Percentiles rank a stretch among this genome's conserved stretches.
These are phyloP conservation scores for Schizopygopsis malacanthus DNA, from an alignment of 2,797 vertebrate species.

Conservation along the genomic window DNA sequence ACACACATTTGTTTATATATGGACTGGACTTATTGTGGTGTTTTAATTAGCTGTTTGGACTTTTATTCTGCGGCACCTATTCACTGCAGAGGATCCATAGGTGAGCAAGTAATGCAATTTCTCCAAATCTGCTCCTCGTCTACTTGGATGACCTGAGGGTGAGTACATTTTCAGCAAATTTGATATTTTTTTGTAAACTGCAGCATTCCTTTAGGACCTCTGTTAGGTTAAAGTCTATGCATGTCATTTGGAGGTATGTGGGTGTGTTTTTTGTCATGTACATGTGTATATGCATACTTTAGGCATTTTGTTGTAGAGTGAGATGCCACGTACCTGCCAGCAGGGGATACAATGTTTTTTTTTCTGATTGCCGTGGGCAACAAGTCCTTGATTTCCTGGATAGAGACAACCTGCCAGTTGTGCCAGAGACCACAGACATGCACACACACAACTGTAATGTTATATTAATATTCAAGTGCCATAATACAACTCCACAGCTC, in stretches of 20 bases:
- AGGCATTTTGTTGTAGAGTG: constrained; percentile 67
- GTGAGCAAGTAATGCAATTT: not conserved
- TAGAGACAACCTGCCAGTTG: constrained; percentile 62
- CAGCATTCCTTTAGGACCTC: not conserved
- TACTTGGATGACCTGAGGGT: not conserved
- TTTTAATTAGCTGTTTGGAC: not conserved
- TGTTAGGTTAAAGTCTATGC: not conserved
- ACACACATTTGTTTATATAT: not conserved
- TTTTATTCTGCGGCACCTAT: not conserved
- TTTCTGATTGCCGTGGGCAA: constrained; percentile 64
- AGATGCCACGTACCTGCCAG: constrained; percentile 63
- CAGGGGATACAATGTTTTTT: constrained; percentile 61
- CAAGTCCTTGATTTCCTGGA: constrained; percentile 62
- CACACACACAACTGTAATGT: constrained; percentile 18
- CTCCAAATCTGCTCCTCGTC: not conserved
- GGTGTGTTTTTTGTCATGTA: constrained; percentile 39
- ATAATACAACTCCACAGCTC: not conserved
- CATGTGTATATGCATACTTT: constrained; percentile 61
- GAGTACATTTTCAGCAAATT: not conserved
- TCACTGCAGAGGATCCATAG: not conserved
- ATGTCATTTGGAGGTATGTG: constrained; percentile 19
- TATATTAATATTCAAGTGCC: constrained; percentile 33
- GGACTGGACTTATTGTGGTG: not conserved
- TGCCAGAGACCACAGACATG: constrained; percentile 44
- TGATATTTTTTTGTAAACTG: not conserved